A percentile compares a stretch with the other conserved stretches of the same genome.
Evolutionary conservation across 2,113 vertebrate species (phyloP).

Genomic region (Cepphus grylle): DNA sequence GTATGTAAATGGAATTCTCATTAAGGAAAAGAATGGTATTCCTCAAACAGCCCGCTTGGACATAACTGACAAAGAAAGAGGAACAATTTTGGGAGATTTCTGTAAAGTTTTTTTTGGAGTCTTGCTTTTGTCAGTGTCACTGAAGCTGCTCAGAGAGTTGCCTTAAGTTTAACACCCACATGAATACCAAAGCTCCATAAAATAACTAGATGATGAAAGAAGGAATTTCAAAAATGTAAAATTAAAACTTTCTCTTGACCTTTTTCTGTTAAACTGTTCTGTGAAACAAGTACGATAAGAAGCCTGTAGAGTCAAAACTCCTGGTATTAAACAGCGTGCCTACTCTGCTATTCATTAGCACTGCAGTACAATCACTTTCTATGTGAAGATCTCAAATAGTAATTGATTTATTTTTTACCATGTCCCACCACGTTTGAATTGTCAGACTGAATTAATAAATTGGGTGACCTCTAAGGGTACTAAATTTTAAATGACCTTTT

Average conservation of each 20-base stretch:
- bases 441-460: not conserved
- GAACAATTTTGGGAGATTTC: not conserved
- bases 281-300: not conserved
- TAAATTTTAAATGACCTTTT: not conserved
- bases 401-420: not conserved
- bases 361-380: not conserved
- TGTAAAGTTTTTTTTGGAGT: not conserved
- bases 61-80: not conserved
- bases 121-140: conserved; percentile 51
- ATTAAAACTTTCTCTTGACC: conserved; percentile 51
- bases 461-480: not conserved
- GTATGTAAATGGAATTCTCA: not conserved
- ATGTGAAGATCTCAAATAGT: not conserved
- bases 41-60: not conserved
- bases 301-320: not conserved
- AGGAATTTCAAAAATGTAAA: conserved; percentile 58
- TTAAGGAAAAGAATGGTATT: not conserved
- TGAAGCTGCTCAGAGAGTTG: not conserved
- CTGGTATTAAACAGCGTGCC: not conserved
- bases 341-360: not conserved
- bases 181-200: conserved; percentile 22
- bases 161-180: not conserved
- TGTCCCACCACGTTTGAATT: not conserved
- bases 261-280: conserved; percentile 32
- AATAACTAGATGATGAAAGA: conserved; percentile 28